Base-by-base conservation (phyloP, 2,113 vertebrate genomes). In the Macaca fascicularis region DNA sequence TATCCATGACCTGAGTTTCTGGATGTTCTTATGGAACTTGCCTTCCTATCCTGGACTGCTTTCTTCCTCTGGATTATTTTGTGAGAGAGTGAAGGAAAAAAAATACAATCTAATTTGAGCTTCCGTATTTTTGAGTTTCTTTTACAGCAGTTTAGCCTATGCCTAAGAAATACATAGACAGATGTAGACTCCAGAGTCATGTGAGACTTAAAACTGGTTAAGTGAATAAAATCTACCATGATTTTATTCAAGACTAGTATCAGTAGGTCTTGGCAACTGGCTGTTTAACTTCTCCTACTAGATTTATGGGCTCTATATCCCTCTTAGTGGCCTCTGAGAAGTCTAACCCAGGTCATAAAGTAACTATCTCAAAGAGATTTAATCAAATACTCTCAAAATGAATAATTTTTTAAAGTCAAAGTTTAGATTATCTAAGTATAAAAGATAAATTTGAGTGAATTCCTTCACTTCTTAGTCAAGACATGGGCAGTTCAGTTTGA, bases 331-430 rank as follows among this genome's bases (percentile, higher is more conserved):
- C 5, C 5, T 85, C 72, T 81, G 59, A 19, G 32, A 4, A 27
- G 22, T 89, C 17, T 72, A 45, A 27, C 12, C 4, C 6, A 90
- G 19, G 22, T 14, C 52, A 35, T 48, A 75, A 40, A 87, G 48
- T 43, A 78, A 82, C 4, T 17, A 84, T 76, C 25, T 32, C 52
- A 91, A 12, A 79, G 19, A 92, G 22, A 55, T 61, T 79, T 84
- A 48, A 75, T 83, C n/a, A 91, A 76, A 45, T 19, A 50, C 3
- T 40, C 12, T 69, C 50, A 78, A 80, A 91, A 76, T 83, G 38
- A 94, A 91, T 85, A 72, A 92, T 55, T 43, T 90, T 64, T 79
- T 79, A 64, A 79, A 82, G 48, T 30, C 27, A 89, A 92, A 95
- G n/a, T 0, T 94, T 82, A 52, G 16, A 81, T 57, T 72, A 2